Evolutionary conservation across 2,113 vertebrate species (phyloP).

Genomic region (Percina caprodes): DNA sequence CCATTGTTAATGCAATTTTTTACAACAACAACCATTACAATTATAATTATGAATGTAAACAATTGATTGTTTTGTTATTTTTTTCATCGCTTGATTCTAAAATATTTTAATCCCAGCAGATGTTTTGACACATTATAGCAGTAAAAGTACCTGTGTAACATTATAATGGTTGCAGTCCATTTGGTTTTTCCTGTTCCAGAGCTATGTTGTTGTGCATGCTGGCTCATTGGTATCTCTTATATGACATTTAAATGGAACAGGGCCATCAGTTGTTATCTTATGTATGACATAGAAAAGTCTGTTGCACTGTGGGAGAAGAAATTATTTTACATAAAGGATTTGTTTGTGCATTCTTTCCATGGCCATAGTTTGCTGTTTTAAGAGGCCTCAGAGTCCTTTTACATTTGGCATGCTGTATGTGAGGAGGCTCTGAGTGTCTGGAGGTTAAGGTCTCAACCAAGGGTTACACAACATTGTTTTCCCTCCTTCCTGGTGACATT

Average conservation of each 20-base stretch:
- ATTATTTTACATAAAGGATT: too few relatives aligned
- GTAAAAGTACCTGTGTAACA: neutral
- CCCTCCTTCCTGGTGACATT: too few relatives aligned
- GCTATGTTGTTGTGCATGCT: neutral
- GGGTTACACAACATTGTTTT: too few relatives aligned
- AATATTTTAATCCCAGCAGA: neutral
- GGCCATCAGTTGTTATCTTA: neutral
- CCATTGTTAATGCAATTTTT: neutral
- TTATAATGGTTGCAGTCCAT: neutral
- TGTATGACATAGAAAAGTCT: neutral
- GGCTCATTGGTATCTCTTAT: neutral
- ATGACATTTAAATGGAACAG: neutral
- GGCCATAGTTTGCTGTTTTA: too few relatives aligned
- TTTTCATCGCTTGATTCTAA: neutral
- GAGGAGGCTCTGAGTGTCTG: too few relatives aligned
- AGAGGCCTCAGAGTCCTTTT: too few relatives aligned
- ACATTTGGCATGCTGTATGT: too few relatives aligned
- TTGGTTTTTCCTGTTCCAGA: neutral
- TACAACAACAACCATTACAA: neutral
- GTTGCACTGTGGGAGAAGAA: neutral
- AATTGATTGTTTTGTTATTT: neutral
- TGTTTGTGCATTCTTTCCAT: too few relatives aligned
- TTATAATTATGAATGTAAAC: neutral
- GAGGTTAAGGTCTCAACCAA: too few relatives aligned
- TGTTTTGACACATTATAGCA: neutral